Evolutionary conservation across 1,140 invertebrate genomes (phyloP).

Genomic region (Scaptodrosophila lebanonensis): DNA sequence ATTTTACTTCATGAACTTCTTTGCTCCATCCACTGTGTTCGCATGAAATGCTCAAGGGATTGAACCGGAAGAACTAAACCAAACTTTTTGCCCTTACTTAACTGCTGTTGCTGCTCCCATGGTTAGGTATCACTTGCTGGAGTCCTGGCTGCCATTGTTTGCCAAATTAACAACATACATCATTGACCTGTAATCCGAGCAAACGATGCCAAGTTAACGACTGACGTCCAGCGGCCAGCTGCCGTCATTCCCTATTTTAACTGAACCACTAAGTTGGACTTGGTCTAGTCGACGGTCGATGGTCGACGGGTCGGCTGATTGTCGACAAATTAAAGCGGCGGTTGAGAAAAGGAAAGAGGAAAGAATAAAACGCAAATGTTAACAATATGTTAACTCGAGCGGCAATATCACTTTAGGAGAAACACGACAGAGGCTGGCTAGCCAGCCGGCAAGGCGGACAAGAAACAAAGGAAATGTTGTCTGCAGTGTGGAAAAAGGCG

Average conservation of each 20-base stretch:
- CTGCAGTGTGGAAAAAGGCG: constrained; percentile 44
- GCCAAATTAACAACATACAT: constrained; percentile 63
- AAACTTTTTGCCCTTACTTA: background rate
- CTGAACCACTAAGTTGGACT: too few species aligned
- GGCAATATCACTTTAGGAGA: constrained; percentile 55
- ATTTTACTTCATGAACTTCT: too few species aligned
- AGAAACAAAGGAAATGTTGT: constrained; percentile 9
- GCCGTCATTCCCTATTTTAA: too few species aligned
- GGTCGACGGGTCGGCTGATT: background rate
- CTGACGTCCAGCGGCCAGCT: constrained; percentile 8
- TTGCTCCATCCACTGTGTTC: too few species aligned
- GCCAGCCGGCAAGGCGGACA: background rate
- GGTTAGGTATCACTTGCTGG: constrained; percentile 16
- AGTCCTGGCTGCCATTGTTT: constrained; percentile 34
- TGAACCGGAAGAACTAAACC: too few species aligned
- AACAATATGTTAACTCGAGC: constrained; percentile 54
- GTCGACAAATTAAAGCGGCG: background rate
- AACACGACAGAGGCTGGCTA: constrained; percentile 26
- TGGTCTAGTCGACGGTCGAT: too few species aligned
- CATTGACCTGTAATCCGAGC: constrained; percentile 47
- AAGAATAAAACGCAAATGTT: constrained; percentile 39
- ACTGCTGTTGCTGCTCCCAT: constrained; percentile 6
- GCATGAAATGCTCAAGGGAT: too few species aligned
- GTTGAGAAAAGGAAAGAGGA: background rate
- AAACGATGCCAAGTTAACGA: constrained; percentile 18